Percentiles rank a stretch among this genome's conserved stretches.
Evolutionary conservation across 2,797 vertebrate species (phyloP).

Genomic region (Novumbra hubbsi): DNA sequence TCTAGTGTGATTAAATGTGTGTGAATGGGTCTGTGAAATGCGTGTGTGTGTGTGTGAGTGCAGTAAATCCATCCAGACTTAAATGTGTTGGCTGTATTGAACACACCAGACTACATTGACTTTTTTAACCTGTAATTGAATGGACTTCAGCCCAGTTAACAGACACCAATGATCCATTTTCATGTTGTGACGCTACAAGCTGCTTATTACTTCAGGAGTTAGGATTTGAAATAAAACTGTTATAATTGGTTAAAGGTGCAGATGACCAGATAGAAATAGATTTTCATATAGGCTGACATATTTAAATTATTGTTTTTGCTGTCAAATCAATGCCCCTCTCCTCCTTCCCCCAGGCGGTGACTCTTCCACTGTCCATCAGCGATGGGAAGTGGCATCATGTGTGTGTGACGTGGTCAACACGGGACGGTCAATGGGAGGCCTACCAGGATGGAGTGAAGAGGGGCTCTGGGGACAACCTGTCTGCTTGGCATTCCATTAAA

Average conservation of each 20-base stretch:
- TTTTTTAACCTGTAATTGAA: neutral
- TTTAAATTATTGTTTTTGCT: too few species aligned
- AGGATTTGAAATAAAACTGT: too few species aligned
- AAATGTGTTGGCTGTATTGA: neutral
- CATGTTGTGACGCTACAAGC: neutral
- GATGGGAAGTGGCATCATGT: constrained; percentile 85
- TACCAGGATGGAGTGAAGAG: constrained; percentile 76
- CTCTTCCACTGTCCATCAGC: constrained; percentile 71
- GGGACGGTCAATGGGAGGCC: constrained; percentile 80
- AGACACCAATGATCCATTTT: neutral
- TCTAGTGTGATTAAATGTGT: too few species aligned
- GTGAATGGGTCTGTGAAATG: too few species aligned
- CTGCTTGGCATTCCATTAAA: constrained; percentile 81
- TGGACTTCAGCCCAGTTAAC: neutral
- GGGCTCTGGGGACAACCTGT: constrained; percentile 70
- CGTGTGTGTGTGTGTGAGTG: too few species aligned
- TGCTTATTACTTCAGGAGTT: neutral
- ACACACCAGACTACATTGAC: neutral
- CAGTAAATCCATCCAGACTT: too few species aligned
- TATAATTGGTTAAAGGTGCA: too few species aligned
- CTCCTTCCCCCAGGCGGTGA: constrained; percentile 62
- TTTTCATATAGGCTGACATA: too few species aligned
- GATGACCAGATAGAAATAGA: too few species aligned
- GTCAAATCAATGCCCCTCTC: neutral
- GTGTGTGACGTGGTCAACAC: constrained; percentile 82